These are phyloP conservation scores for Mola mola DNA, from an alignment of 2,113 vertebrate genomes.

Conservation along the genomic window DNA sequence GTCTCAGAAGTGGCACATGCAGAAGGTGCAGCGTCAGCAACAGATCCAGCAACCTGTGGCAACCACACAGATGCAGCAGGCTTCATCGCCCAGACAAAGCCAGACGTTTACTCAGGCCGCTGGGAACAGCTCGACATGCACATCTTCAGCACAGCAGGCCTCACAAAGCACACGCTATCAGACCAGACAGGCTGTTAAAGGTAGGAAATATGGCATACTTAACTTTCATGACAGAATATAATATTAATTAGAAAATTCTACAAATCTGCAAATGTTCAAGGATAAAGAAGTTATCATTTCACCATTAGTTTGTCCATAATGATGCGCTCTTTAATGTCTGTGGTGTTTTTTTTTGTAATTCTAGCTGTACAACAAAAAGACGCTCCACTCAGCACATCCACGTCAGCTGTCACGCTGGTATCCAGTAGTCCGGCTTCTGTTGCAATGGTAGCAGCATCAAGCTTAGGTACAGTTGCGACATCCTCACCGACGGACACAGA, in stretches of 20 bases:
- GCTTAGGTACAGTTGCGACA: conserved; percentile 80
- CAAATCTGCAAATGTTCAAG: neutral
- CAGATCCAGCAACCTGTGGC: conserved; percentile 78
- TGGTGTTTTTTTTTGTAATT: conserved; percentile 13
- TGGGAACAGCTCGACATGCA: conserved; percentile 50
- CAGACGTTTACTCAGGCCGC: conserved; percentile 54
- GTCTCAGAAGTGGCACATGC: conserved; percentile 99
- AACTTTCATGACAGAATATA: too few relatives aligned
- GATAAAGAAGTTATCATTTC: neutral
- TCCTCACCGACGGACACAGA: conserved; percentile 81
- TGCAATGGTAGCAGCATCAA: conserved; percentile 85
- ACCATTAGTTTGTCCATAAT: neutral
- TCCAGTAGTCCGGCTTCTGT: conserved; percentile 88
- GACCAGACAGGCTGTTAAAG: conserved; percentile 97
- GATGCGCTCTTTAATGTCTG: neutral
- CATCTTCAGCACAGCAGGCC: conserved; percentile 73
- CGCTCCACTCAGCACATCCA: conserved; percentile 88
- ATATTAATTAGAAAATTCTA: too few relatives aligned
- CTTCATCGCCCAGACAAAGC: conserved; percentile 78
- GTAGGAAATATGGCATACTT: conserved; percentile 71
- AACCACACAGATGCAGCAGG: conserved; percentile 65
- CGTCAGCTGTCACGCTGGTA: conserved; percentile 92
- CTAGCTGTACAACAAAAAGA: conserved; percentile 96
- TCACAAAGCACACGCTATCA: conserved; percentile 95
- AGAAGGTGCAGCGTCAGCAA: conserved; percentile 95